phyloP scores from a whole-genome alignment of 2,797 vertebrate species.

The Emys orbicularis region DNA sequence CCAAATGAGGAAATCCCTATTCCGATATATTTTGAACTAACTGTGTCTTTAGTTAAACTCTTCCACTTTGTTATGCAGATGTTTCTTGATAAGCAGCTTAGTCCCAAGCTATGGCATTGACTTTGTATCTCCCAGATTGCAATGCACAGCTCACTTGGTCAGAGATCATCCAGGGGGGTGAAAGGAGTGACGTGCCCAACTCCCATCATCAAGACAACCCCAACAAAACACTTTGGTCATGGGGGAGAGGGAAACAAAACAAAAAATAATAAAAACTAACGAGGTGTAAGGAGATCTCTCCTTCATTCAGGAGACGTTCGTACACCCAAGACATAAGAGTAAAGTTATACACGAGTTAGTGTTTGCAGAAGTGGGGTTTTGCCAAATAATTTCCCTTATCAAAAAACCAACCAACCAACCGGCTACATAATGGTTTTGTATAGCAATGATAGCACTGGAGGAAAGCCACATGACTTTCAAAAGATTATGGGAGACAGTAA shows the following conservation, averaged over 20 bases:
- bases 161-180: background rate
- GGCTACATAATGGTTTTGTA: background rate
- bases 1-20: background rate
- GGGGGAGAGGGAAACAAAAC: background rate
- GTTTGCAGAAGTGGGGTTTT: constrained; percentile 37
- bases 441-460: constrained; percentile 2
- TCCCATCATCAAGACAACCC: background rate
- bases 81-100: rapidly evolving
- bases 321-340: constrained; percentile 32
- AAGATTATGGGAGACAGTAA: background rate
- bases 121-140: background rate
- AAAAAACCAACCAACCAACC: constrained; percentile 49
- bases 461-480: constrained; percentile 21
- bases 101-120: rapidly evolving
- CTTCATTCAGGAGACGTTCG: background rate
- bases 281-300: background rate
- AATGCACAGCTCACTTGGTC: background rate
- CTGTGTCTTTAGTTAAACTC: background rate
- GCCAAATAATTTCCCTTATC: background rate
- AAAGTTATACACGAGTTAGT: background rate
- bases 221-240: background rate
- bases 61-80: background rate
- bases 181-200: background rate
- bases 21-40: background rate
- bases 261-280: background rate